Base-by-base conservation (phyloP, 2,888 invertebrate species). In the Heliconius aoede region DNA sequence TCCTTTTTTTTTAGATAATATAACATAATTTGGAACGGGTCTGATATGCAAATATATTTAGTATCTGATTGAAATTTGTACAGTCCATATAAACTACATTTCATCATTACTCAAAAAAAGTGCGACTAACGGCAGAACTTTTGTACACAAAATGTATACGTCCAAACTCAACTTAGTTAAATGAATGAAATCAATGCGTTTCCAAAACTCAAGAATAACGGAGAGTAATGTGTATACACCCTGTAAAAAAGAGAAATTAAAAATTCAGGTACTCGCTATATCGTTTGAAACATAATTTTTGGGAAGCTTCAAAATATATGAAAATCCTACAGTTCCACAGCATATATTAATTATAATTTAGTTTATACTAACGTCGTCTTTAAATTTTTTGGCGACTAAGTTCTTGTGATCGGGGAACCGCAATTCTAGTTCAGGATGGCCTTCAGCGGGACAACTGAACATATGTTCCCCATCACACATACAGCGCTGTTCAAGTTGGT, bases 391-490 rank as follows among this genome's bases (percentile, higher is more conserved):
- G 1, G 97, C 97, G 51, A 97, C 96, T 83, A 97, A 91, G 84
- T 95, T 96, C 89, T 96, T 96, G 88, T 96, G 95, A 71, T 95
- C 94, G 1, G 94, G 90, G 81, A 97, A 95, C 81, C 97, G 96
- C 81, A 96, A 95, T 84, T 97, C 96, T 76, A 97, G 84, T 60
- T 91, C 89, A 1, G 90, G 84, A 28, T 93, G 89, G 36, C 94
- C 86, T 62, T 93, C 94, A 3, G 95, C 95, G 0, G 97, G 97
- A 88, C 99, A 99, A 88, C 97, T 97, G 89, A 98, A 97, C 98
- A 98, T 99, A 92, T 99, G 99, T 86, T 99, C 99, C 21, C 97
- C 97, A 88, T 99, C 99, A 84, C 99, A 99, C 96, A 99, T 98
- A 89, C 99, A 99, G 79, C 98, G 97, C 90, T 99, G 98, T 2